phyloP scores from a whole-genome alignment of 2,113 vertebrate genomes.

The Bubalus kerabau region DNA sequence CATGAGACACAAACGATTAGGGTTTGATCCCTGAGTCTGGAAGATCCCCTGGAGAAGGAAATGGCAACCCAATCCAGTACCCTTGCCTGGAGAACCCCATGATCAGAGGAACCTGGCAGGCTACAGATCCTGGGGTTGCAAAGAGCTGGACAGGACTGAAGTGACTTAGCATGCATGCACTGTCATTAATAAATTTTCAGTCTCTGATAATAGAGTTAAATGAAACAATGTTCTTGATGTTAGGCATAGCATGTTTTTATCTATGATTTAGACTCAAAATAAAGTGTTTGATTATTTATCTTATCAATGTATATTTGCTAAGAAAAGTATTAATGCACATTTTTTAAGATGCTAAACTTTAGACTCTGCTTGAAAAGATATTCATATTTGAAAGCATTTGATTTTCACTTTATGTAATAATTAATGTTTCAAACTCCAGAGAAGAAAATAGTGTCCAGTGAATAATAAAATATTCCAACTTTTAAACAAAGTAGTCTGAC shows the following conservation, averaged over 20 bases:
- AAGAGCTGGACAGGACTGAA: not conserved
- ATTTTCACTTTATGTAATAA: not conserved
- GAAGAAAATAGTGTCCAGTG: not conserved
- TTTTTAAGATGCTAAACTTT: not conserved
- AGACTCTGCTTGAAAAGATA: not conserved
- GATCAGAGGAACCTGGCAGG: not conserved
- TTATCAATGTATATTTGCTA: not conserved
- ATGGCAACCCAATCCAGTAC: not conserved
- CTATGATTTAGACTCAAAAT: not conserved
- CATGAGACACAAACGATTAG: not conserved
- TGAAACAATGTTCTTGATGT: not conserved
- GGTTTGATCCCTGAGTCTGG: not conserved
- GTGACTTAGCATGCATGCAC: not conserved
- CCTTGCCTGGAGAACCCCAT: not conserved
- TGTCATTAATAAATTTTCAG: not conserved
- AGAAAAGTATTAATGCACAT: not conserved
- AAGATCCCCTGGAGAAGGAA: not conserved
- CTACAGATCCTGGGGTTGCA: not conserved
- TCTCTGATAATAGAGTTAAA: not conserved
- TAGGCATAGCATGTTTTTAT: not conserved
- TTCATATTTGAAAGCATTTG: not conserved
- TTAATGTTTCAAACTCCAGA: not conserved
- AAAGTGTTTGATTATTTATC: not conserved
- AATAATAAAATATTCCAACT: not conserved
- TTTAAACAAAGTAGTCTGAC: not conserved